Conservation (phyloP, 2,888 invertebrate species). For the Amiota communis region DNA sequence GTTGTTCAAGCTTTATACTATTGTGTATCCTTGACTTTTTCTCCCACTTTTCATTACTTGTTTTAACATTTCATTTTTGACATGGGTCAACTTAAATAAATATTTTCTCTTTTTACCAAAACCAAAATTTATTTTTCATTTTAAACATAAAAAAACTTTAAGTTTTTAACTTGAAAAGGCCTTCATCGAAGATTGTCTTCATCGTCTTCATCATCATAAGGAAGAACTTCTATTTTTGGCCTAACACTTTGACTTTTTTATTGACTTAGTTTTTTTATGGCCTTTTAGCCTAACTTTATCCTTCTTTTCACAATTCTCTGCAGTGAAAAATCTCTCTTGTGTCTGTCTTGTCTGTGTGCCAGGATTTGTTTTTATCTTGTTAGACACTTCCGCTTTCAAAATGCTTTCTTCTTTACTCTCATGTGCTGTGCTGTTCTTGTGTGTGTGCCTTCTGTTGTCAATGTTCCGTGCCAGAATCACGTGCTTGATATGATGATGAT, state of each 20-base stretch:
- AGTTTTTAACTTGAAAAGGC: too few species aligned
- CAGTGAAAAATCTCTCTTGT: neutral
- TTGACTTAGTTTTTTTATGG: conserved; percentile 26
- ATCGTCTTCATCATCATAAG: too few species aligned
- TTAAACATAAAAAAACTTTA: too few species aligned
- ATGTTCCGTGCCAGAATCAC: conserved; percentile 14
- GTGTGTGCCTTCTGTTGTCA: neutral
- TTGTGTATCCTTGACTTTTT: conserved; percentile 9
- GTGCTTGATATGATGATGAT: neutral
- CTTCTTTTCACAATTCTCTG: neutral
- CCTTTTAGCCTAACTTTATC: neutral
- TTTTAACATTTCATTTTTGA: conserved; percentile 55
- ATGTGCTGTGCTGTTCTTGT: neutral
- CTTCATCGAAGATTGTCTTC: too few species aligned
- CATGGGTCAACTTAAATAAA: conserved; percentile 60
- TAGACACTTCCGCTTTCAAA: conserved; percentile 37
- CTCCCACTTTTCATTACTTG: conserved; percentile 1
- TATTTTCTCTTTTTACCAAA: too few species aligned
- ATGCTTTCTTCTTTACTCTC: neutral
- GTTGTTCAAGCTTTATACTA: neutral
- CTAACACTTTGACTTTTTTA: conserved; percentile 26
- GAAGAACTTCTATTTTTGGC: neutral
- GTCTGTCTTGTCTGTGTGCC: conserved; percentile 29
- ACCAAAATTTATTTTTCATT: too few species aligned
- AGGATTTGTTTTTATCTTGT: conserved; percentile 64